These are phyloP conservation scores for Hyles euphorbiae DNA, from an alignment of 1,140 invertebrate species.

Conservation along the genomic window DNA sequence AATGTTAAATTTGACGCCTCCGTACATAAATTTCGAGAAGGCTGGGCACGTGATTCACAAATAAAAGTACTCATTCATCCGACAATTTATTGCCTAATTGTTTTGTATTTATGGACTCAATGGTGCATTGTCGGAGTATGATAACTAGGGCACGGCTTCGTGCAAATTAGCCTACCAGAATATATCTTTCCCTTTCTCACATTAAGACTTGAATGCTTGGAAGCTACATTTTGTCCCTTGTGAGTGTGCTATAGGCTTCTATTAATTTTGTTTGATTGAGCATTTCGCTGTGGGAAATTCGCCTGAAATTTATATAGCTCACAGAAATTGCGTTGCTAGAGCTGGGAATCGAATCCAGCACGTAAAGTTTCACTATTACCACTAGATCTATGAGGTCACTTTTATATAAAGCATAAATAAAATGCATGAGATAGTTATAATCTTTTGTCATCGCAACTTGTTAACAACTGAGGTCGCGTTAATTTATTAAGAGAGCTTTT, in stretches of 20 bases:
- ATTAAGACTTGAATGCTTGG: too few species aligned
- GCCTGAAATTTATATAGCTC: too few species aligned
- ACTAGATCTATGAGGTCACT: too few species aligned
- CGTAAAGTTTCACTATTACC: too few species aligned
- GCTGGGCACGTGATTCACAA: slow-evolving; percentile 52
- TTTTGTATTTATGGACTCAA: slow-evolving; percentile 47
- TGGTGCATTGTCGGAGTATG: slow-evolving; percentile 38
- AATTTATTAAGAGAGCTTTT: slow-evolving; percentile 29
- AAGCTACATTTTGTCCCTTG: too few species aligned
- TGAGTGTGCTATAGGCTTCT: too few species aligned
- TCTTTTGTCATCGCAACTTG: slow-evolving; percentile 23
- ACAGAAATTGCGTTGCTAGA: too few species aligned
- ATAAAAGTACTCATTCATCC: slow-evolving; percentile 53
- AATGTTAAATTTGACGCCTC: slow-evolving; percentile 49
- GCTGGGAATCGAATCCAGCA: too few species aligned
- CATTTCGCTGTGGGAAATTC: too few species aligned
- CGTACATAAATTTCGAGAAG: slow-evolving; percentile 47
- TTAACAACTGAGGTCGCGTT: slow-evolving; percentile 9
- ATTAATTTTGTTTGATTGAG: too few species aligned
- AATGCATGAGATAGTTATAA: neutral
- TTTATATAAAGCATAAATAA: too few species aligned
- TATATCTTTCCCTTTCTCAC: too few species aligned
- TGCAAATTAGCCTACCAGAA: slow-evolving; percentile 35
- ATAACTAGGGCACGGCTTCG: slow-evolving; percentile 30
- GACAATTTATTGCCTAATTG: slow-evolving; percentile 59